Evolutionary conservation across 2,888 invertebrate species (phyloP).

Genomic region (Cataglyphis rosenhaueri): DNA sequence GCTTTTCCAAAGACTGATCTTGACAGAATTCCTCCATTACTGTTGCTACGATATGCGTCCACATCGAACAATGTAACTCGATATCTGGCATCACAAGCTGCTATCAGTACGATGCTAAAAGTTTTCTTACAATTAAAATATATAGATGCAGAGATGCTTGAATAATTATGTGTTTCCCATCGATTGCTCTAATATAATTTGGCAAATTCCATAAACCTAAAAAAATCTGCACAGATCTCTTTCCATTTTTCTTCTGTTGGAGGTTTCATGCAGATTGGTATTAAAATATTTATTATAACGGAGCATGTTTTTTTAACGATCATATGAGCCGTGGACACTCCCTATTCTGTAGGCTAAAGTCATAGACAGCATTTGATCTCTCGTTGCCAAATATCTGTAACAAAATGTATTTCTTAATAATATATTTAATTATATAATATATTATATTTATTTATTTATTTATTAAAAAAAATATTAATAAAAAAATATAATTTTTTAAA

Average conservation of each 20-base stretch:
- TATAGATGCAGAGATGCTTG: not conserved
- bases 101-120: not conserved
- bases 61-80: too few species aligned
- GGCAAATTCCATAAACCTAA: slow-evolving; percentile 1
- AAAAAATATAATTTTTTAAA: too few species aligned
- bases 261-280: slow-evolving; percentile 25
- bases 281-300: slow-evolving; percentile 33
- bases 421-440: too few species aligned
- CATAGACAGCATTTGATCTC: slow-evolving; percentile 5
- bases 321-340: slow-evolving; percentile 25
- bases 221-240: slow-evolving; percentile 25
- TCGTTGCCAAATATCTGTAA: slow-evolving; percentile 15
- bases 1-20: too few species aligned
- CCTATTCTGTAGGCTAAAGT: slow-evolving; percentile 37
- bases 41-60: not conserved
- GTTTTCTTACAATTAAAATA: not conserved
- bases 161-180: not conserved
- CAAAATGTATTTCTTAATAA: not conserved
- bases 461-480: too few species aligned
- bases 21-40: too few species aligned
- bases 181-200: not conserved
- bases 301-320: slow-evolving; percentile 26
- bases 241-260: slow-evolving; percentile 15
- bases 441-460: not conserved
- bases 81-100: not conserved